These are phyloP conservation scores for Streptopelia turtur DNA, from an alignment of 2,797 vertebrate genomes.

Conservation along the genomic window DNA sequence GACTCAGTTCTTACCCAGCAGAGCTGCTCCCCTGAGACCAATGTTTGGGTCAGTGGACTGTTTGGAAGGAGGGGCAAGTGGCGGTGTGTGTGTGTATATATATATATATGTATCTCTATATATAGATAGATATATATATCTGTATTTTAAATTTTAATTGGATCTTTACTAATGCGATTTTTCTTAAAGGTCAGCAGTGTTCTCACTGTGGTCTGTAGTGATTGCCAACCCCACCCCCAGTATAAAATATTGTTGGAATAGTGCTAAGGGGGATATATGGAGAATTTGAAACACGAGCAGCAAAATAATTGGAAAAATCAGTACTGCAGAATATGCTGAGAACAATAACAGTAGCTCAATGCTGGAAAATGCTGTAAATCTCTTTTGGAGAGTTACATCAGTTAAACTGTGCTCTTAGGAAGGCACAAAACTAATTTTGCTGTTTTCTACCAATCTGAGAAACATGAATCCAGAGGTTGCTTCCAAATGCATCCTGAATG, in stretches of 20 bases:
- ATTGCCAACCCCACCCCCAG: neutral
- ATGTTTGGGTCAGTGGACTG: neutral
- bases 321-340: neutral
- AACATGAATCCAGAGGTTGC: neutral
- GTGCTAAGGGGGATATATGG: neutral
- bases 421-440: neutral
- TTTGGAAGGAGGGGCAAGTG: neutral
- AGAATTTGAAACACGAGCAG: neutral
- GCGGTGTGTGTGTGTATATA: neutral
- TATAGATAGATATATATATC: too few relatives aligned
- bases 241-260: neutral
- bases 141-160: neutral
- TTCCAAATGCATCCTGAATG: slow-evolving; percentile 21
- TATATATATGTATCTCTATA: too few relatives aligned
- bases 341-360: neutral
- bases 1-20: neutral
- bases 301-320: neutral
- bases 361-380: neutral
- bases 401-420: neutral
- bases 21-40: neutral
- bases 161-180: neutral
- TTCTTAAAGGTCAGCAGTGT: neutral
- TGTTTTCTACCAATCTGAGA: neutral
- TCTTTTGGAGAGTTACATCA: neutral
- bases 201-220: neutral